Evolutionary conservation across 2,113 vertebrate species (phyloP).

Genomic region (Budorcas taxicolor): DNA sequence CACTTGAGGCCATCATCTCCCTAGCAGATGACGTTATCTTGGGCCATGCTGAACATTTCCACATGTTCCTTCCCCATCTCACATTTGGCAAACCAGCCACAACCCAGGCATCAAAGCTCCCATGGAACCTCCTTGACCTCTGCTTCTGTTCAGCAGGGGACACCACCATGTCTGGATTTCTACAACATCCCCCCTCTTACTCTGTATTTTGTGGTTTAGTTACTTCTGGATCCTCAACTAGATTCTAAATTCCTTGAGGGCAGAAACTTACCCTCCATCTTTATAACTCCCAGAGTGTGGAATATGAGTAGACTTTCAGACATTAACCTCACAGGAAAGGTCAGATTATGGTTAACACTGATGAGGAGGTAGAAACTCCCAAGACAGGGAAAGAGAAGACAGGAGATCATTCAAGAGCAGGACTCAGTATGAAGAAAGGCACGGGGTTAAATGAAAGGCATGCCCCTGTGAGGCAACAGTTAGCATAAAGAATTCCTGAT

Average conservation of each 20-base stretch:
- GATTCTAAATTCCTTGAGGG: background rate
- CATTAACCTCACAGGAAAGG: background rate
- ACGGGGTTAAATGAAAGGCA: background rate
- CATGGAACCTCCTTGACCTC: background rate
- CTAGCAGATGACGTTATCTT: background rate
- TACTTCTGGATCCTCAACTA: background rate
- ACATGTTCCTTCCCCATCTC: background rate
- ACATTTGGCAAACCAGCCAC: background rate
- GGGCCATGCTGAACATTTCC: background rate
- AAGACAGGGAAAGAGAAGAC: background rate
- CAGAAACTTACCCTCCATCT: background rate
- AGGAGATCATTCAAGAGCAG: background rate
- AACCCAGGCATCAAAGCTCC: background rate
- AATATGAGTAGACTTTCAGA: background rate
- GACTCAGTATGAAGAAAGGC: background rate
- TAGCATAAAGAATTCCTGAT: background rate
- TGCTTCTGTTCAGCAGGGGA: background rate
- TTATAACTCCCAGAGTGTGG: background rate
- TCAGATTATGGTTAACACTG: background rate
- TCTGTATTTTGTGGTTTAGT: background rate
- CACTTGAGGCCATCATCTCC: background rate
- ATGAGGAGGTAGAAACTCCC: background rate
- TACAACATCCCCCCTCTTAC: background rate
- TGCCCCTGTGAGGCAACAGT: background rate
- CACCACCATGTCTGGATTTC: background rate